A percentile compares a stretch with the other conserved stretches of the same genome.
These are phyloP conservation scores for Coenobita brevimanus DNA, from an alignment of 1,140 invertebrate species.

Conservation along the genomic window DNA sequence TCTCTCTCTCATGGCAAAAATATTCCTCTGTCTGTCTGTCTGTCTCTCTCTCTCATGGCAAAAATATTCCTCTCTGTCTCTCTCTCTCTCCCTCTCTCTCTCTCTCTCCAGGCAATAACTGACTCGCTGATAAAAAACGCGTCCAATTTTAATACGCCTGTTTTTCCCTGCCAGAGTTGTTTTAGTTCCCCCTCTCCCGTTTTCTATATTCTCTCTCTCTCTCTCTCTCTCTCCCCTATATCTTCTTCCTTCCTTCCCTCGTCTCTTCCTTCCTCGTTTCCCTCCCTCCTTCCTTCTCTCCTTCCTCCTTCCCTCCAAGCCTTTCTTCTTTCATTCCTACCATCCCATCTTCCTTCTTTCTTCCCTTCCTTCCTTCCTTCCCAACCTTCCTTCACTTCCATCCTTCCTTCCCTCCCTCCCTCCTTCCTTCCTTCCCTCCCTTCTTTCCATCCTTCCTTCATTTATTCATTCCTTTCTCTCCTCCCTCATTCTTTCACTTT, in stretches of 20 bases:
- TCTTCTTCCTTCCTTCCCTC: neutral
- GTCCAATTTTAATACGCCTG: neutral
- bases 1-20: no score
- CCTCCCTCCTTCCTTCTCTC: neutral
- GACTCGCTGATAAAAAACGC: neutral
- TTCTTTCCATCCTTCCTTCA: neutral
- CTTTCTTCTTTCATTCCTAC: neutral
- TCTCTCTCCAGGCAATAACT: neutral
- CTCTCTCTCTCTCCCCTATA: neutral
- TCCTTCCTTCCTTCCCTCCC: neutral
- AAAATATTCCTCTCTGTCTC: neutral
- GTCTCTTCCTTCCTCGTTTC: neutral
- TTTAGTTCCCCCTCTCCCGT: neutral
- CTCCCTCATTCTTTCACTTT: neutral
- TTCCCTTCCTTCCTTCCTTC: neutral
- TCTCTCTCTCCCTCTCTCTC: neutral
- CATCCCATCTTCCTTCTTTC: neutral
- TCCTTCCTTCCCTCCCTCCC: neutral
- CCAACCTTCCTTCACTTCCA: neutral
- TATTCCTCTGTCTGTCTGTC: no score
- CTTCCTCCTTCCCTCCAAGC: neutral
- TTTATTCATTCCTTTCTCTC: neutral
- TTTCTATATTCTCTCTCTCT: no score
- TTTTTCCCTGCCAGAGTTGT: no score
- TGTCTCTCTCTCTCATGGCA: no score